phyloP scores from a whole-genome alignment of 2,888 invertebrate genomes.

The Catocala nupta region DNA sequence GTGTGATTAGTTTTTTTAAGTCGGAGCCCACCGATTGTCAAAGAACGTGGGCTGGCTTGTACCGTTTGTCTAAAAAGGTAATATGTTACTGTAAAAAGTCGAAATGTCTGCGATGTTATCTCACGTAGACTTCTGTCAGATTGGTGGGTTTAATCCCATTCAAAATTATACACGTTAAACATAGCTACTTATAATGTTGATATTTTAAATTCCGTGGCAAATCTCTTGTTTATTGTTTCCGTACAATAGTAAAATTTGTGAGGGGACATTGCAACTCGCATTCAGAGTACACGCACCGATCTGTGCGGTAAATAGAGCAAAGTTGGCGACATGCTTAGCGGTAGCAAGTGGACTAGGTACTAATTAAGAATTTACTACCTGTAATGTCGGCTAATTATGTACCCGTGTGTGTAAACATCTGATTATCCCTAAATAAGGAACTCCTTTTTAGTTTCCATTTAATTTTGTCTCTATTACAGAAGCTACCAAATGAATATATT shows the following conservation, averaged over 20 bases:
- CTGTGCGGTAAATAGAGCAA: constrained; percentile 28
- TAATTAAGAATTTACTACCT: constrained; percentile 60
- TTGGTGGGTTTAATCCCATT: constrained; percentile 70
- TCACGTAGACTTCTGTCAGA: constrained; percentile 70
- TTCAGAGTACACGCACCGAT: constrained; percentile 12
- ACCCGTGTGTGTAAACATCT: constrained; percentile 46
- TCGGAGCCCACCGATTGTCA: constrained; percentile 71
- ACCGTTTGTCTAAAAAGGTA: constrained; percentile 73
- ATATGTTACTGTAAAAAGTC: constrained; percentile 71
- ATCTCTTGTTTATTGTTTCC: constrained; percentile 50
- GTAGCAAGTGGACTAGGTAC: constrained; percentile 51
- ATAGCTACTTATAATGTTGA: constrained; percentile 40
- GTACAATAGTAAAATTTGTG: constrained; percentile 32
- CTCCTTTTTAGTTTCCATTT: constrained; percentile 2
- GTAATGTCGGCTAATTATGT: constrained; percentile 61
- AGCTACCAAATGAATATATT: background rate
- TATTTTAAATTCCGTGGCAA: constrained; percentile 44
- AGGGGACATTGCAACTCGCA: constrained; percentile 13
- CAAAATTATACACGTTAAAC: constrained; percentile 64
- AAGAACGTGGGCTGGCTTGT: constrained; percentile 71
- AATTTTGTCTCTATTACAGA: background rate
- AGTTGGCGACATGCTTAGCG: constrained; percentile 42
- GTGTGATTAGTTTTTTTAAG: constrained; percentile 78
- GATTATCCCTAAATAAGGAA: constrained; percentile 30
- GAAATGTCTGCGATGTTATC: constrained; percentile 69